phyloP scores from a whole-genome alignment of 2,888 invertebrate species.

The Eristalinus sepulchralis region DNA sequence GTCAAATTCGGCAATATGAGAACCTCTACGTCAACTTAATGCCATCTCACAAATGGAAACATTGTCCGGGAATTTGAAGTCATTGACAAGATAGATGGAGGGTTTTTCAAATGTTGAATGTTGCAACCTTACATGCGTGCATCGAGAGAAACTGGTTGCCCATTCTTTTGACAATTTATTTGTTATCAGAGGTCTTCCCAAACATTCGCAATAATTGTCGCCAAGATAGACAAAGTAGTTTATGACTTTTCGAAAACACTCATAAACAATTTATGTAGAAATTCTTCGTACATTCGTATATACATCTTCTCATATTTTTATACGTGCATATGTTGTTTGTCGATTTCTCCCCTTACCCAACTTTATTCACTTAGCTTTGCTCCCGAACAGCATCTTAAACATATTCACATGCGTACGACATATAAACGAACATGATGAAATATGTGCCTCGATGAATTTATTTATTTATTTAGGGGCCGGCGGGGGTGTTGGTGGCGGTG shows the following conservation, averaged over 20 bases:
- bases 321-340: background rate
- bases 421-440: constrained; percentile 65
- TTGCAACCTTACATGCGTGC: too few relatives aligned
- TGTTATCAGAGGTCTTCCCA: too few relatives aligned
- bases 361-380: constrained; percentile 51
- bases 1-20: too few relatives aligned
- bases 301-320: background rate
- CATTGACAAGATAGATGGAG: too few relatives aligned
- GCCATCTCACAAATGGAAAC: constrained; percentile 48
- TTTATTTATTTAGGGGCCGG: constrained; percentile 62
- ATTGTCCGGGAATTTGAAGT: constrained; percentile 16
- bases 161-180: too few relatives aligned
- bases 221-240: background rate
- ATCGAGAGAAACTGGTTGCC: too few relatives aligned
- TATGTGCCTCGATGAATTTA: constrained; percentile 60
- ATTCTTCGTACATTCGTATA: background rate
- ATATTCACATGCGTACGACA: constrained; percentile 57
- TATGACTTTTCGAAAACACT: background rate
- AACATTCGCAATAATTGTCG: too few relatives aligned
- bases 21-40: constrained; percentile 28
- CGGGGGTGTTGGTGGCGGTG: constrained; percentile 53
- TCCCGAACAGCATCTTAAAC: constrained; percentile 40
- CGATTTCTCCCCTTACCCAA: constrained; percentile 45
- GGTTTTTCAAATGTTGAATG: too few relatives aligned
- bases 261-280: background rate